These are phyloP conservation scores for Parambassis ranga DNA, from an alignment of 2,797 vertebrate species.

Conservation along the genomic window DNA sequence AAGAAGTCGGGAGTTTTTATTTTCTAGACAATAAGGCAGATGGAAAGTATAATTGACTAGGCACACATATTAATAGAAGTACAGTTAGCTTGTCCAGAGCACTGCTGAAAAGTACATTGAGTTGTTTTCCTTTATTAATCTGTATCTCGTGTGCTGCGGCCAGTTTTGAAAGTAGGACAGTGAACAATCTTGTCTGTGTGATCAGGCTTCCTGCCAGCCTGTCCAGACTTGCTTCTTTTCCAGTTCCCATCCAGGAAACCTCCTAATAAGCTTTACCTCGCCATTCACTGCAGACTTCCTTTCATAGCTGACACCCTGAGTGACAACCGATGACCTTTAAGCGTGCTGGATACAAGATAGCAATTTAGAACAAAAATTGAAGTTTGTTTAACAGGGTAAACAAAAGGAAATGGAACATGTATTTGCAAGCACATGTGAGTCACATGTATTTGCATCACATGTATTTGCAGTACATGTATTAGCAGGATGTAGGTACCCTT, in stretches of 20 bases:
- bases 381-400: background rate
- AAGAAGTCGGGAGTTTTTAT: background rate
- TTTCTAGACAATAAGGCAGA: background rate
- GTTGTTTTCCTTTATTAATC: background rate
- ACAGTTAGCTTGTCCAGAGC: too few species aligned
- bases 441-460: background rate
- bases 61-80: background rate
- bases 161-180: slow-evolving; percentile 15
- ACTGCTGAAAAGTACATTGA: background rate
- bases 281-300: background rate
- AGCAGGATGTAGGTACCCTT: background rate
- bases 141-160: background rate
- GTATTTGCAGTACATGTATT: background rate
- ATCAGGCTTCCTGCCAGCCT: slow-evolving; percentile 6
- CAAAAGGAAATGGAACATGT: background rate
- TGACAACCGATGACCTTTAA: background rate
- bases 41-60: background rate
- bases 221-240: slow-evolving; percentile 1
- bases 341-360: background rate
- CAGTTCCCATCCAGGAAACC: background rate
- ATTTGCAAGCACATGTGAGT: background rate
- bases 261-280: slow-evolving; percentile 8
- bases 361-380: background rate
- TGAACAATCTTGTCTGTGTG: background rate
- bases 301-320: background rate